Conservation (phyloP, 2,888 invertebrate species). For the Macrophya alboannulata region DNA sequence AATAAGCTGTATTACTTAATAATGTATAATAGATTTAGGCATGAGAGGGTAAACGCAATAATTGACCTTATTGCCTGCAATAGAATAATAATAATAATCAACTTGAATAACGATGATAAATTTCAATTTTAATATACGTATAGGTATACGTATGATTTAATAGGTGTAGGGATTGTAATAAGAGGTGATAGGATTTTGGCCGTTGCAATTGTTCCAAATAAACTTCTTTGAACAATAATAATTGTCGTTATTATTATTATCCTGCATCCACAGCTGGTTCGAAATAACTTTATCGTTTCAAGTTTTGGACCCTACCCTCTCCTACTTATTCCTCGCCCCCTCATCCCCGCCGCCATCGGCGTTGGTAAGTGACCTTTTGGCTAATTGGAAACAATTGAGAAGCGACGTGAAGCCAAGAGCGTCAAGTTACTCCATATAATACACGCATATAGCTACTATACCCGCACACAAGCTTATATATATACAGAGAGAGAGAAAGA, state of each 20-base stretch:
- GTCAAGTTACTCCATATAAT: conserved; percentile 26
- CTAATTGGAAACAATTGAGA: conserved; percentile 56
- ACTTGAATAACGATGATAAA: conserved; percentile 3
- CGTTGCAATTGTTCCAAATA: background rate
- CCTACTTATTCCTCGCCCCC: no score
- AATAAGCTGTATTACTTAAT: conserved; percentile 25
- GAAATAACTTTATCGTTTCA: conserved; percentile 7
- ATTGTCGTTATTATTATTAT: background rate
- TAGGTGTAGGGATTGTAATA: no score
- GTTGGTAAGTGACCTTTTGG: conserved; percentile 48
- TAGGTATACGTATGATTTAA: background rate
- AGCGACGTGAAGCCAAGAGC: conserved; percentile 46
- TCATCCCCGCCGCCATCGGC: background rate
- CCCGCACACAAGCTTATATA: background rate
- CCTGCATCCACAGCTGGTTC: conserved; percentile 6
- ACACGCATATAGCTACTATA: background rate
- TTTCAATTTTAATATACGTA: background rate
- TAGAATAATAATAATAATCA: background rate
- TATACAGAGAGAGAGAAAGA: background rate
- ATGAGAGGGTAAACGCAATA: background rate
- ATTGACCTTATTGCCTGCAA: background rate
- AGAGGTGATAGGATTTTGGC: background rate
- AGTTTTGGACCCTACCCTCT: background rate
- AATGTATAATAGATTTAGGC: conserved; percentile 27
- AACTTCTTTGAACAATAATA: conserved; percentile 1